Base-by-base conservation (phyloP, 2,797 vertebrate genomes). In the Chelmon rostratus region DNA sequence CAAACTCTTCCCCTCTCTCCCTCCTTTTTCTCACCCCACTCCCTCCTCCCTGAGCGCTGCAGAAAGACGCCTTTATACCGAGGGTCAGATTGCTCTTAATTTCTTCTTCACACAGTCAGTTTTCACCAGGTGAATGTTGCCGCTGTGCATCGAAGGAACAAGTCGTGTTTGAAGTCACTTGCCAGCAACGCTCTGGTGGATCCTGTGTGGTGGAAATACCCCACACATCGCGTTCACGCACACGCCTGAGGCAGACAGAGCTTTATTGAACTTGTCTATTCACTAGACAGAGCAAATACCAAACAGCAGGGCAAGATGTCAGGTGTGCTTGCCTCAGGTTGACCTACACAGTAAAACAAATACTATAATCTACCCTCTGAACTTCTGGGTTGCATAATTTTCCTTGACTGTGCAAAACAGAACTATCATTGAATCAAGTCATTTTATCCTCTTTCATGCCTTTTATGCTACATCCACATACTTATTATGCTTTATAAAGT, bases 41-140 rank as follows among this genome's bases (percentile, higher is more conserved):
- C 70, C 64, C 68, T 58, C 86, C 68, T 68, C 23, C 59, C 46
- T 28, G 47, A 69, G 50, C 19, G 4, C 53, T 68, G 69, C 85
- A 93, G 89, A 91, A 92, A 92, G 90, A 90, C 90, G 85, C 76
- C 89, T 91, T 93, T 91, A 90, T 93, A 40, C 76, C 38, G 5
- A 50, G 70, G 82, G 66, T 89, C 71, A 89, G 82, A 85, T 90
- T 88, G 83, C 85, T 89, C 77, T 59, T 86, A 59, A 90, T 87
- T 86, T 85, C 78, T 81, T 62, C 81, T 68, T 76, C 82, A 79
- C 61, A 72, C 84, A 90, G 81, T 83, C 68, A 25, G 0, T 88
- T 87, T 88, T 85, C 85, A 72, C 67, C 73, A 47, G 83, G 72
- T 83, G 80, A 82, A 89, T 90, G 84, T 90, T 90, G 15, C 86